Evolutionary conservation across 1,140 invertebrate genomes (phyloP).

Genomic region (Octopus sinensis): DNA sequence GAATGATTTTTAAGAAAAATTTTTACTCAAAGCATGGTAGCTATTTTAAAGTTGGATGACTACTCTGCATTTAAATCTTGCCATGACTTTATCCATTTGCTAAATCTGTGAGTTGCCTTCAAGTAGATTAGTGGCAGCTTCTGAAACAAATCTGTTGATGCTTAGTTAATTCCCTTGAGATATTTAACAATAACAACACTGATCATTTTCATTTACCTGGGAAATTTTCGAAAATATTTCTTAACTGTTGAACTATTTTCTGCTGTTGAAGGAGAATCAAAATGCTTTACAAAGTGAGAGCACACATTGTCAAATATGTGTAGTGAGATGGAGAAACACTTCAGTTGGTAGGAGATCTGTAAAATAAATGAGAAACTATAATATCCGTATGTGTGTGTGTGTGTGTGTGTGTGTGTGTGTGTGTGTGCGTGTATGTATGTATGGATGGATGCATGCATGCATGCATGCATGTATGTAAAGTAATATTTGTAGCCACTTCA

Average conservation of each 20-base stretch:
- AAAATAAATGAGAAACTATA: conserved; percentile 16
- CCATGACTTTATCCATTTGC: too few species aligned
- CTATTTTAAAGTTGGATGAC: too few species aligned
- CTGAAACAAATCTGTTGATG: neutral
- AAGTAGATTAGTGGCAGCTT: neutral
- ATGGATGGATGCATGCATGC: too few species aligned
- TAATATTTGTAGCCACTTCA: too few species aligned
- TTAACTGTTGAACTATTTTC: conserved; percentile 40
- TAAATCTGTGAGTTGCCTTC: neutral
- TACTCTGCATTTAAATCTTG: too few species aligned
- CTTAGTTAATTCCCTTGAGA: neutral
- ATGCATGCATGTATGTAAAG: too few species aligned
- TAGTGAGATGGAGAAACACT: conserved; percentile 45
- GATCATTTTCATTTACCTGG: conserved; percentile 38
- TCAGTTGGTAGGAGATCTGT: conserved; percentile 55
- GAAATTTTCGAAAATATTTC: conserved; percentile 48
- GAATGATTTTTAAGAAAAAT: too few species aligned
- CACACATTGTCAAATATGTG: conserved; percentile 51
- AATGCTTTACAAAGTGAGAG: conserved; percentile 50
- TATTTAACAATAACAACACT: neutral
- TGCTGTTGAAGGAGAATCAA: conserved; percentile 33
- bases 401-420: too few species aligned
- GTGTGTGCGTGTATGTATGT: too few species aligned
- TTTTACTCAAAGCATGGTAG: too few species aligned
- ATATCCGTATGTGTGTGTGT: neutral